A percentile compares a stretch with the other conserved stretches of the same genome.
Evolutionary conservation across 2,888 invertebrate genomes (phyloP).

Genomic region (Clostera curtula): DNA sequence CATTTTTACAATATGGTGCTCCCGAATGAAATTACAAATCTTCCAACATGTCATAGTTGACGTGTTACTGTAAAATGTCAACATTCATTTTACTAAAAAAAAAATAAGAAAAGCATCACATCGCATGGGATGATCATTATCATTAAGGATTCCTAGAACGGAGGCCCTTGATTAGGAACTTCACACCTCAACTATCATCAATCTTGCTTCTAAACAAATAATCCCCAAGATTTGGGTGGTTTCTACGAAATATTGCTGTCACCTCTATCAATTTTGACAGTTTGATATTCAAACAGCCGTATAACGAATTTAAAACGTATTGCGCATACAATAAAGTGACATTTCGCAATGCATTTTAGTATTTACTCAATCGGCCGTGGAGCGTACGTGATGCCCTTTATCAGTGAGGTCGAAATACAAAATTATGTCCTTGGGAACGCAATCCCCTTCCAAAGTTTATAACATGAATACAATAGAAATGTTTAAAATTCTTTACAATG

Average conservation of each 20-base stretch:
- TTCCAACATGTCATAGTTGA: no score
- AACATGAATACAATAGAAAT: slow-evolving; percentile 41
- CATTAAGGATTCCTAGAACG: slow-evolving; percentile 29
- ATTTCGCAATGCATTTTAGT: not conserved
- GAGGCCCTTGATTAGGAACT: slow-evolving; percentile 30
- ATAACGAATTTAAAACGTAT: slow-evolving; percentile 11
- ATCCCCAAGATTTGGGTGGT: slow-evolving; percentile 32
- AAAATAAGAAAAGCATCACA: slow-evolving; percentile 3
- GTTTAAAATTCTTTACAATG: slow-evolving; percentile 38
- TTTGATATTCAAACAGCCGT: slow-evolving; percentile 20
- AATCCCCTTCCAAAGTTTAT: slow-evolving; percentile 35
- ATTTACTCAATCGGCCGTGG: slow-evolving; percentile 10
- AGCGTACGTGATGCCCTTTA: slow-evolving; percentile 44
- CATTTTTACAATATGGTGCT: no score
- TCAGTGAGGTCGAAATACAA: slow-evolving; percentile 39
- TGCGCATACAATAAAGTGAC: slow-evolving; percentile 4
- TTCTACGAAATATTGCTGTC: slow-evolving; percentile 44
- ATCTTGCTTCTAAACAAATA: slow-evolving; percentile 51
- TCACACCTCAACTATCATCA: slow-evolving; percentile 55
- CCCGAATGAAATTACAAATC: no score
- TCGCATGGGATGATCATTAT: slow-evolving; percentile 17
- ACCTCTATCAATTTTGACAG: slow-evolving; percentile 21
- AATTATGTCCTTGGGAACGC: slow-evolving; percentile 59
- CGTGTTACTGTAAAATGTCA: slow-evolving; percentile 10
- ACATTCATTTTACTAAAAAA: slow-evolving; percentile 14